Conservation (phyloP, 2,888 invertebrate genomes). For the Cartodere bifasciata region DNA sequence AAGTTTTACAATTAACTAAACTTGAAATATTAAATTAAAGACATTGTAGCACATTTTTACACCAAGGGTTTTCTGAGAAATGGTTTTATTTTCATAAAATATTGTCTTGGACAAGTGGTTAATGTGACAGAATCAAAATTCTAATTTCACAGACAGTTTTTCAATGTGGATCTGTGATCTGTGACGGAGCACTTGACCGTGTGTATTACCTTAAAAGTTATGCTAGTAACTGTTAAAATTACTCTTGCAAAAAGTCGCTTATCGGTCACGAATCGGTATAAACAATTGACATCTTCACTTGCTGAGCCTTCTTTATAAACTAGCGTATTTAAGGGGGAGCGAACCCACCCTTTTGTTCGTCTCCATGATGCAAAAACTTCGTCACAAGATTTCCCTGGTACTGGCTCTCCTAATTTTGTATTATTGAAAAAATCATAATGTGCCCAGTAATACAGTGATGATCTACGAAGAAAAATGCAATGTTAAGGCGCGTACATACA, state of each 20-base stretch:
- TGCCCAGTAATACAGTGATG: slow-evolving; percentile 89
- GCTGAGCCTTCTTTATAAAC: slow-evolving; percentile 71
- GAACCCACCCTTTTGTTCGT: slow-evolving; percentile 56
- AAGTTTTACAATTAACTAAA: too few species aligned
- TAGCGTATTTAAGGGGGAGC: slow-evolving; percentile 76
- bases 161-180: too few species aligned
- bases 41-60: too few species aligned
- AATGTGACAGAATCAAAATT: too few species aligned
- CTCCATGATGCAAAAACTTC: slow-evolving; percentile 82
- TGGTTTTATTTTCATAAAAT: too few species aligned
- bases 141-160: too few species aligned
- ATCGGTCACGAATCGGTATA: slow-evolving; percentile 75
- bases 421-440: slow-evolving; percentile 91
- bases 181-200: too few species aligned
- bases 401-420: slow-evolving; percentile 72
- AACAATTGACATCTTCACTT: slow-evolving; percentile 62
- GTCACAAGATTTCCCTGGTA: slow-evolving; percentile 71
- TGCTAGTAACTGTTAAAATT: slow-evolving; percentile 60
- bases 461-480: slow-evolving; percentile 38
- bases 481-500: neutral
- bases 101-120: too few species aligned
- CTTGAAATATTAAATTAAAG: too few species aligned
- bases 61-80: too few species aligned
- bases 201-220: slow-evolving; percentile 60
- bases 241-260: slow-evolving; percentile 69